Evolutionary conservation across 2,888 invertebrate genomes (phyloP), one percentile per base, ranked within the genome.

Genomic region (Parnassius orleans): DNA sequence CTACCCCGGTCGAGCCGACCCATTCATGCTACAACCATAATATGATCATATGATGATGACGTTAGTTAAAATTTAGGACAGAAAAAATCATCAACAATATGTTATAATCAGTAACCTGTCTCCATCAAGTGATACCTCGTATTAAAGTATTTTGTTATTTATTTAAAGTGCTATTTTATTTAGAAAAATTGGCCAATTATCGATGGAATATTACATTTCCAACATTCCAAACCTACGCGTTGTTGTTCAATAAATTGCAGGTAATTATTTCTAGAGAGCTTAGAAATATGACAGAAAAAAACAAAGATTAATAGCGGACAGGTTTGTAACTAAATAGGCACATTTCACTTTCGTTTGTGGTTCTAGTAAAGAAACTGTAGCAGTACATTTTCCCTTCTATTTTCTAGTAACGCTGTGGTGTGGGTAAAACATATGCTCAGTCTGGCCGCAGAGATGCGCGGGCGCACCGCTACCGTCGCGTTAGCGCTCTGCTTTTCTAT

Each of bases 401-500:
- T 74, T 57, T 60, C 71, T 61, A 64, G 68, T 68, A 66, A 71
- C 70, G 44, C 69, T 68, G 72, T 73, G 69, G 74, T 73, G 77
- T 72, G 77, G 70, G 72, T 65, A 63, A 70, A 65, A 69, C 67
- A 19, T 48, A 15, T 42, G 76, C 69, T 86, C 88, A 88, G 90
- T 90, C 75, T 74, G 75, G 66, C 78, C 71, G 75, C 77, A 84
- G 84, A 90, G 76, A 91, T 91, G 91, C 87, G 86, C 76, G 84
- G 82, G 84, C 77, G 85, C 78, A 85, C 84, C 79, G 86, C 81
- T 69, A 72, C 86, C 69, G 72, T 87, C 71, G 74, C 83, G 68
- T 72, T 86, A 66, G 77, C 74, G 72, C 80, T 76, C 70, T 84
- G 77, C 74, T 75, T 77, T 77, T 74, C 75, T 65, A 75, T 79